Percentiles rank a stretch among this genome's conserved stretches.
Conservation (phyloP, 2,797 vertebrate species). For the Neopelma chrysocephalum region DNA sequence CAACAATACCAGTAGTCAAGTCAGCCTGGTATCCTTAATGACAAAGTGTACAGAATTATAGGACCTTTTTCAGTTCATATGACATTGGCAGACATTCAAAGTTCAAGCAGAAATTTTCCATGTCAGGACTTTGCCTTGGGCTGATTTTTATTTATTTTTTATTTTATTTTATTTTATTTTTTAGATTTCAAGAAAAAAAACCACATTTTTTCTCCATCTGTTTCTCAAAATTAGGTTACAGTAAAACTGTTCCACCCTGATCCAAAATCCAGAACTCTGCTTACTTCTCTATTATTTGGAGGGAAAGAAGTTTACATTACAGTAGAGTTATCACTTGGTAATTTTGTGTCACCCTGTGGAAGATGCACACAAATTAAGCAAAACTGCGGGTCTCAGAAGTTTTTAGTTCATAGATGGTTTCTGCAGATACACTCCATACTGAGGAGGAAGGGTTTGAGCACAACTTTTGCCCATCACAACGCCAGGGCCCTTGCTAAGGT, state of each 20-base stretch:
- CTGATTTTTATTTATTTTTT: background rate
- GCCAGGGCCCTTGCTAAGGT: background rate
- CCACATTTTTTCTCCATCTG: rapidly evolving
- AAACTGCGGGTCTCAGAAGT: background rate
- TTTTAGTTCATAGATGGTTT: background rate
- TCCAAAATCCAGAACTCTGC: background rate
- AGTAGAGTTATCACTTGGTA: background rate
- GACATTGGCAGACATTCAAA: background rate
- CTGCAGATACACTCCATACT: background rate
- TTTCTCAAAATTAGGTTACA: background rate
- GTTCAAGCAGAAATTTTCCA: background rate
- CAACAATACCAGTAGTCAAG: background rate
- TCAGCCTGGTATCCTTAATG: background rate
- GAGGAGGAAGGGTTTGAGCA: background rate
- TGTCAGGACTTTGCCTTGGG: conserved; percentile 22
- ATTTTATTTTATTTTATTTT: too few species aligned
- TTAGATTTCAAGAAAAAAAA: background rate
- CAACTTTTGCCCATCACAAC: background rate
- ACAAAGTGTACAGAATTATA: background rate
- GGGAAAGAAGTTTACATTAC: background rate
- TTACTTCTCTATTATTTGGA: background rate
- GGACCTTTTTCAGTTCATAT: background rate
- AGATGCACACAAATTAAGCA: background rate
- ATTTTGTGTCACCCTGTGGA: background rate
- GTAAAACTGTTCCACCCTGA: background rate